Conservation (phyloP, 2,888 invertebrate species). For the Drosophila flavopinicola region DNA sequence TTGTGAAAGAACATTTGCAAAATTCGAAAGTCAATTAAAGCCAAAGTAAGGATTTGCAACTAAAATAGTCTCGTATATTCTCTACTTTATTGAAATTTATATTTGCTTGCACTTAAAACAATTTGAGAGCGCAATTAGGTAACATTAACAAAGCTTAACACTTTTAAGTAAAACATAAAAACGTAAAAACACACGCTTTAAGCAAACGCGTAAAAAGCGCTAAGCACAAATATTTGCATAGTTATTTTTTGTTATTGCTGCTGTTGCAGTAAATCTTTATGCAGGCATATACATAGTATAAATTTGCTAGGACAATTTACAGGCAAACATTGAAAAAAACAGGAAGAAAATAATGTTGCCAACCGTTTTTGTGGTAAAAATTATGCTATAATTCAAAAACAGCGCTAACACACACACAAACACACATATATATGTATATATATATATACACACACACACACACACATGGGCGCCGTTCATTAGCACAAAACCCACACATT, state of each 20-base stretch:
- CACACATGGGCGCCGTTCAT: slow-evolving; percentile 56
- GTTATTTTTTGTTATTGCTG: slow-evolving; percentile 40
- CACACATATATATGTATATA: too few relatives aligned
- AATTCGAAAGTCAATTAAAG: not conserved
- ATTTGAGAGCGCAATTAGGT: not conserved
- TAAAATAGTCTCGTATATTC: not conserved
- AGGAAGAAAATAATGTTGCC: slow-evolving; percentile 24
- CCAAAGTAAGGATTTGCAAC: not conserved
- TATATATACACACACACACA: slow-evolving; percentile 11
- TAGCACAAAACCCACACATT: slow-evolving; percentile 76
- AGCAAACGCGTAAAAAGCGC: not conserved
- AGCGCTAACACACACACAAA: slow-evolving; percentile 44
- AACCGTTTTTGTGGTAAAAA: slow-evolving; percentile 65
- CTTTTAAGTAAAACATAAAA: slow-evolving; percentile 45
- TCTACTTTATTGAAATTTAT: not conserved
- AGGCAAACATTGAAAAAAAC: slow-evolving; percentile 47
- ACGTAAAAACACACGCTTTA: slow-evolving; percentile 1
- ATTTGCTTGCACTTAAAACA: not conserved
- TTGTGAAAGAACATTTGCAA: not conserved
- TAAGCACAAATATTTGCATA: slow-evolving; percentile 60
- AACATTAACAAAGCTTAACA: slow-evolving; percentile 18
- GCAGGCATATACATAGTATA: slow-evolving; percentile 30
- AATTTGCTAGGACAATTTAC: slow-evolving; percentile 59
- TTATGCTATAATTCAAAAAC: slow-evolving; percentile 78
- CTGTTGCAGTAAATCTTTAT: slow-evolving; percentile 26